Evolutionary conservation across 2,888 invertebrate genomes (phyloP).

Genomic region (Stenchaetothrips biformis): DNA sequence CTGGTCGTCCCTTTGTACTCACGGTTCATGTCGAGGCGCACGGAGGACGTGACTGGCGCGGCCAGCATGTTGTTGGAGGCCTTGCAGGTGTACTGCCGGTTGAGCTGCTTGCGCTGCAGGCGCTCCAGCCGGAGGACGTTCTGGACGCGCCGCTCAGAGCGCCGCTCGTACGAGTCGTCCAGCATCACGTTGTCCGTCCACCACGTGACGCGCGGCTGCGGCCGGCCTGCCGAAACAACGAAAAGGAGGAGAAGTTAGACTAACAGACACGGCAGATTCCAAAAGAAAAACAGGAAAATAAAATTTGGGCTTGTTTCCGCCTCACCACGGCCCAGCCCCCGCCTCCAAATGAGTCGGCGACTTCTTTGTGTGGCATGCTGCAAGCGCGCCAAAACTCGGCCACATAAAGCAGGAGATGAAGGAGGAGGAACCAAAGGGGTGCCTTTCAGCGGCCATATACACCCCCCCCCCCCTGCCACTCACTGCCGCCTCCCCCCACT

Average conservation of each 20-base stretch:
- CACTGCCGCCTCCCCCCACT: too few relatives aligned
- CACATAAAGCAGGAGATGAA: too few relatives aligned
- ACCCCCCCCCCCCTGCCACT: too few relatives aligned
- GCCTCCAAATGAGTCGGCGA: too few relatives aligned
- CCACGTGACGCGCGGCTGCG: slow-evolving; percentile 46
- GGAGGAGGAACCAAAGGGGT: too few relatives aligned
- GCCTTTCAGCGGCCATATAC: too few relatives aligned
- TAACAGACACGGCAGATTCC: not conserved
- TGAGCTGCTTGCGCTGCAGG: slow-evolving; percentile 44
- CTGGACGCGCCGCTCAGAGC: slow-evolving; percentile 42
- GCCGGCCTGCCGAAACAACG: slow-evolving; percentile 42
- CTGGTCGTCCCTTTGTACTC: slow-evolving; percentile 42
- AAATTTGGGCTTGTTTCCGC: too few relatives aligned
- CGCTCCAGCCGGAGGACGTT: slow-evolving; percentile 44
- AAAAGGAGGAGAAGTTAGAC: not conserved
- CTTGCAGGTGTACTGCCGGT: slow-evolving; percentile 45
- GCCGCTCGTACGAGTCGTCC: slow-evolving; percentile 43
- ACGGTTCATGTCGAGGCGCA: slow-evolving; percentile 47
- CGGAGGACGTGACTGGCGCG: slow-evolving; percentile 45
- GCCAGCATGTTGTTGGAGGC: slow-evolving; percentile 48
- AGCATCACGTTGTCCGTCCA: slow-evolving; percentile 46
- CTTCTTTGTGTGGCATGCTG: too few relatives aligned
- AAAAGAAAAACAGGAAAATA: too few relatives aligned
- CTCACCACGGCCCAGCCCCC: too few relatives aligned
- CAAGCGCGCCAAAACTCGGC: too few relatives aligned